phyloP scores from a whole-genome alignment of 2,888 invertebrate species.

The Blera fallax region DNA sequence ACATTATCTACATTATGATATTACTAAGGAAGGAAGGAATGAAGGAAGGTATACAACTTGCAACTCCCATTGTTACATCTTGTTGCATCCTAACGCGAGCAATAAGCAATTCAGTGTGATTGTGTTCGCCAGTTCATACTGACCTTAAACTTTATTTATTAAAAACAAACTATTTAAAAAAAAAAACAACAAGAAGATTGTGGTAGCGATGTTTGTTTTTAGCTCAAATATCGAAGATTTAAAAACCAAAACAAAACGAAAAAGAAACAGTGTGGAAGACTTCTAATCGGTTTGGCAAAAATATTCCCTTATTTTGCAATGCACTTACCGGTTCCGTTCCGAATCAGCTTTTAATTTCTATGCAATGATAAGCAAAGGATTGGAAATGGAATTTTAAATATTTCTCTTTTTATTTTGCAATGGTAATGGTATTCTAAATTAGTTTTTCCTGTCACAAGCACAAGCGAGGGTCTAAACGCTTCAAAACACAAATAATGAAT shows the following conservation, averaged over 20 bases:
- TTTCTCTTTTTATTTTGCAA: background rate
- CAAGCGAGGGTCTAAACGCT: conserved; percentile 23
- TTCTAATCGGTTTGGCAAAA: background rate
- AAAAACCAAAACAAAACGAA: background rate
- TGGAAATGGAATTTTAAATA: background rate
- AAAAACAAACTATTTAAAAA: background rate
- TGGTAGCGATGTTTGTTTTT: conserved; percentile 24
- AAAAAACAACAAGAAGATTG: background rate
- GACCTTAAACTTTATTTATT: too few species aligned
- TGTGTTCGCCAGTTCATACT: too few species aligned
- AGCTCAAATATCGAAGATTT: background rate
- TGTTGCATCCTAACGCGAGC: too few species aligned
- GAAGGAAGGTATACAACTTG: too few species aligned
- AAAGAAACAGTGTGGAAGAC: background rate
- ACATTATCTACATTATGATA: too few species aligned
- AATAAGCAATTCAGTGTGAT: too few species aligned
- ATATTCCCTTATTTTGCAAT: background rate
- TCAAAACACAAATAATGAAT: conserved; percentile 47
- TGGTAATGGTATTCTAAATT: background rate
- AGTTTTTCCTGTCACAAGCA: conserved; percentile 14
- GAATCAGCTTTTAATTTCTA: background rate
- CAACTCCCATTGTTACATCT: too few species aligned
- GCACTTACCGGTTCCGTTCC: conserved; percentile 27
- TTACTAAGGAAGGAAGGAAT: too few species aligned
- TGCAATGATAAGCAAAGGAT: background rate